Percentiles rank a stretch among this genome's conserved stretches.
Conservation (phyloP, 2,113 vertebrate species). For the Lanius ludovicianus region DNA sequence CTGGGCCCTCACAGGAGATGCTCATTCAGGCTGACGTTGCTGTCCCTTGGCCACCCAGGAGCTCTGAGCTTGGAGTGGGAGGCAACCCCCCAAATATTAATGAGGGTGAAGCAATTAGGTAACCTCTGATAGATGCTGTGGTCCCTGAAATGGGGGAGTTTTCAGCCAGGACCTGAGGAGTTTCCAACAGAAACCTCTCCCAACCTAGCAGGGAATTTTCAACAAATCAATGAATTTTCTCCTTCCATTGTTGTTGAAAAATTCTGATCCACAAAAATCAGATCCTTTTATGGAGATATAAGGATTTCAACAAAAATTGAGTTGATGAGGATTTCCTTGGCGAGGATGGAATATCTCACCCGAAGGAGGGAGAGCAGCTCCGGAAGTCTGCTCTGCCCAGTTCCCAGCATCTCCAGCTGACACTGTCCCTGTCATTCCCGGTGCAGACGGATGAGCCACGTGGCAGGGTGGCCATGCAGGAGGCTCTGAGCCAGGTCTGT, state of each 20-base stretch:
- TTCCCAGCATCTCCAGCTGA: not conserved
- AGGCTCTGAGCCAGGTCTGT: not conserved
- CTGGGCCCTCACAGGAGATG: not conserved
- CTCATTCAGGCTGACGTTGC: not conserved
- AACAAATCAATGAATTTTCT: not conserved
- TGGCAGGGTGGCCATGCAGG: not conserved
- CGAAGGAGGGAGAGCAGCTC: not conserved
- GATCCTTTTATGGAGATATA: not conserved
- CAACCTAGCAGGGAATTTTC: rapidly evolving
- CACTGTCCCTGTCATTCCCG: rapidly evolving
- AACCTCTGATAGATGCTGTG: not conserved
- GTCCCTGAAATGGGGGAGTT: not conserved
- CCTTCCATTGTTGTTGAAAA: not conserved
- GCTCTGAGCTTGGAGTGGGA: not conserved
- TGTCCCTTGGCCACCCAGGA: not conserved
- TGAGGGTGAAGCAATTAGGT: not conserved
- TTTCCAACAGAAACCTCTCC: not conserved
- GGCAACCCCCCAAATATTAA: not conserved
- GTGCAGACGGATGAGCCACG: not conserved
- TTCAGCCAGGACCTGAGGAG: not conserved
- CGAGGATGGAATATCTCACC: not conserved
- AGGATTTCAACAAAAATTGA: not conserved
- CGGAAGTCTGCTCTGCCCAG: not conserved
- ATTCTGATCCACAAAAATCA: not conserved
- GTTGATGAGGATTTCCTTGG: not conserved